Evolutionary conservation across 2,888 invertebrate genomes (phyloP).

Genomic region (Pyralis farinalis): DNA sequence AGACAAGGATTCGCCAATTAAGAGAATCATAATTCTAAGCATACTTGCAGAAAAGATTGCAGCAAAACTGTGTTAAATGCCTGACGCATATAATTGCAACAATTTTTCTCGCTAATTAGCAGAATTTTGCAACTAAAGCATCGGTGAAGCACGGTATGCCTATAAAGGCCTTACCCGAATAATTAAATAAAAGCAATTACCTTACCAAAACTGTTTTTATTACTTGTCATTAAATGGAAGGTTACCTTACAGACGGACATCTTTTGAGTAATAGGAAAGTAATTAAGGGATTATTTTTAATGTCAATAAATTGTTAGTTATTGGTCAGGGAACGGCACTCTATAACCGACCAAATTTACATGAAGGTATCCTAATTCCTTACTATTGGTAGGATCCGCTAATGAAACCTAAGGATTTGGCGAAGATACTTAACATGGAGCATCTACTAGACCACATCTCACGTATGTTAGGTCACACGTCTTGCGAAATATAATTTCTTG

Average conservation of each 20-base stretch:
- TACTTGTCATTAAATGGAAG: background rate
- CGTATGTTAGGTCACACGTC: too few species aligned
- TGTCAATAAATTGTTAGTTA: too few species aligned
- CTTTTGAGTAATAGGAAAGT: too few species aligned
- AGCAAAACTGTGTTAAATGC: slow-evolving; percentile 31
- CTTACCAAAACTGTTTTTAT: slow-evolving; percentile 4
- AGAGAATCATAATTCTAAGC: background rate
- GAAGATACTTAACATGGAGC: too few species aligned
- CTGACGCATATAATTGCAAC: slow-evolving; percentile 39
- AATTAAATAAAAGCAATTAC: slow-evolving; percentile 7
- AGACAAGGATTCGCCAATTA: background rate
- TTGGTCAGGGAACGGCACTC: too few species aligned
- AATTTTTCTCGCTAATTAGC: slow-evolving; percentile 50
- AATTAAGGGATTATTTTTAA: too few species aligned
- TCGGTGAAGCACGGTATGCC: slow-evolving; percentile 23
- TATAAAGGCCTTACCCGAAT: slow-evolving; percentile 21
- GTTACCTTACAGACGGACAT: background rate
- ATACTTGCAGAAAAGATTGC: slow-evolving; percentile 19
- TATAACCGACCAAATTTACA: too few species aligned
- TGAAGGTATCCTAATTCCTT: too few species aligned
- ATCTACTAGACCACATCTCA: too few species aligned
- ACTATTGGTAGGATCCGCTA: too few species aligned
- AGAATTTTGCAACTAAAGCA: slow-evolving; percentile 34
- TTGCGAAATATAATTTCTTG: too few species aligned
- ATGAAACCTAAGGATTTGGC: too few species aligned